Percentiles rank a stretch among this genome's conserved stretches.
Conservation (phyloP, 1,140 invertebrate genomes). For the Drosophila hydei region DNA sequence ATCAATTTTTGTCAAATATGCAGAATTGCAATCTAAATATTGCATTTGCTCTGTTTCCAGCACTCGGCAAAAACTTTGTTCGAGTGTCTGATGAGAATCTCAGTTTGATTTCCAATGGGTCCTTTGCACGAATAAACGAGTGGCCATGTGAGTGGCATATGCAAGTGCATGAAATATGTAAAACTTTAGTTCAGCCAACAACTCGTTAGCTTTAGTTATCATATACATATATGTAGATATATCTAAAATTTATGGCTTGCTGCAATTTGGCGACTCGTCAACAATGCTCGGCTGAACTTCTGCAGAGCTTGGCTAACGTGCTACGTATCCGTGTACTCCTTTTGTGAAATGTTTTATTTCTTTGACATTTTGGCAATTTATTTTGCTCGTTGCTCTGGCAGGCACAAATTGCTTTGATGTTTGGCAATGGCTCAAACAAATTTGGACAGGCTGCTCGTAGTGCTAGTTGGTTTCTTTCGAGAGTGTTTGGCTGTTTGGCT, state of each 20-base stretch:
- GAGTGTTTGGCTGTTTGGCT: conserved; percentile 17
- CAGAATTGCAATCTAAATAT: conserved; percentile 11
- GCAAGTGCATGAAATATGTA: conserved; percentile 29
- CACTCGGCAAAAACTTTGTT: conserved; percentile 2
- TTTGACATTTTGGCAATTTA: conserved; percentile 70
- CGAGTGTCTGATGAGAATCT: background rate
- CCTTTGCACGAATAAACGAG: background rate
- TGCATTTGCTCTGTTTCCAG: conserved; percentile 2
- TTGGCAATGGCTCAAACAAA: conserved; percentile 75
- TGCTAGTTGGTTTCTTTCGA: conserved; percentile 4
- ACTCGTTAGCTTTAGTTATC: conserved; percentile 16
- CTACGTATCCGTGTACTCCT: background rate
- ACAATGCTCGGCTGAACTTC: conserved; percentile 18
- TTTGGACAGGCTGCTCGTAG: conserved; percentile 31
- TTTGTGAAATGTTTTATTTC: conserved; percentile 51
- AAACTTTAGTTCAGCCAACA: conserved; percentile 11
- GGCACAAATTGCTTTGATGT: conserved; percentile 74
- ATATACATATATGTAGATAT: background rate
- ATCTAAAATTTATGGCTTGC: conserved; percentile 35
- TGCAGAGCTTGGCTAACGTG: background rate
- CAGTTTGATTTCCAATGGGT: background rate
- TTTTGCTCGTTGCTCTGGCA: conserved; percentile 48
- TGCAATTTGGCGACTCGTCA: conserved; percentile 29
- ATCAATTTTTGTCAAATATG: conserved; percentile 5
- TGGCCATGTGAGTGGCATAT: conserved; percentile 20